Base-by-base conservation (phyloP, 2,888 invertebrate genomes). In the Cinara cedri region DNA sequence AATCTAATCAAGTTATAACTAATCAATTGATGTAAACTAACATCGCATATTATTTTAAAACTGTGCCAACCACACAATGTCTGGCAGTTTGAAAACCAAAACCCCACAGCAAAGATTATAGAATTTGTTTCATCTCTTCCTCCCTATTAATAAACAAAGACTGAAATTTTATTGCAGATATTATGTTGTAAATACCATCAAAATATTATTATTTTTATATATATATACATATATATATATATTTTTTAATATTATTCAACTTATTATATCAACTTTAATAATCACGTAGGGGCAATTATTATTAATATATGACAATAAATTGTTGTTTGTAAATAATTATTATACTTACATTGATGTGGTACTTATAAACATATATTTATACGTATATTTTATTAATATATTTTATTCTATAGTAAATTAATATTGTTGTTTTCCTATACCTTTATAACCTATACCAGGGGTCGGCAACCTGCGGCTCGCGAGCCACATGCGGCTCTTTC, bases 311-410 rank as follows among this genome's bases (percentile, higher is more conserved):
- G 46, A 46, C 13, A 46, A 46, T 46, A 11, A 55, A n/a, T 63
- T 62, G 19, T 74, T 63, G 62, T 74, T 74, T 63, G 74, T 74
- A 63, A 63, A 74, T 70, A 60, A 54, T 19, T n/a, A 16, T 65
- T 19, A 51, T 65, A 44, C 63, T 51, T 66, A 66, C 10, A 62
- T 21, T 34, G 21, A 74, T 21, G 14, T 42, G 51, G 74, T 74
- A 63, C 63, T 63, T 74, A 63, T 51, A 55, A 42, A 71, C 16
- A 44, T 21, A 71, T 21, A 55, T 54, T 70, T 55, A 70, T 54
- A 55, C 14, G 55, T 11, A n/a, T n/a, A n/a, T n/a, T n/a, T n/a
- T n/a, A n/a, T n/a, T n/a, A 66, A 63, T 42, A 34, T 3, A 34
- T 34, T 34, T 34, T 34, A 34, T 34, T 34, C 6, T 34, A 34